Evolutionary conservation across 2,888 invertebrate genomes (phyloP), one percentile per base, ranked within the genome.

Genomic region (Athripsodes cinereus): DNA sequence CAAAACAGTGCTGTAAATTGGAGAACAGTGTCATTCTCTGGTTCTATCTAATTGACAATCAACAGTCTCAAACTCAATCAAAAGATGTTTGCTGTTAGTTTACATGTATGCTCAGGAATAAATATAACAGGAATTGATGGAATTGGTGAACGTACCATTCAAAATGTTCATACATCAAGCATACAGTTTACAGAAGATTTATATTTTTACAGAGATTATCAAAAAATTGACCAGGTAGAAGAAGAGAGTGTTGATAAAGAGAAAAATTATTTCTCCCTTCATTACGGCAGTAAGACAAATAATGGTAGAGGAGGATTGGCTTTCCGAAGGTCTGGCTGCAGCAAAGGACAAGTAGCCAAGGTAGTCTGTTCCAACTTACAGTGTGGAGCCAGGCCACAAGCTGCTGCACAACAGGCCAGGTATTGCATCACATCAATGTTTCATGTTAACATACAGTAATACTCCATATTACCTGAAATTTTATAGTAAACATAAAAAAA

Each of bases 301-400:
- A 75, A 75, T 8, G 75, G 74, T 2, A 83, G 83, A 68, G 81
- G 84, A 1, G 79, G 81, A n/a, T 74, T 87, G 19, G 81, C 84
- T 1, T 89, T 89, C 71, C 78, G 83, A 53, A 78, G 82, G 26
- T 81, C 87, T 0, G 67, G 75, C 2, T 90, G 90, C 69, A 69
- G 78, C 10, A 77, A 77, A 21, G 81, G 80, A 52, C 81, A 85
- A 60, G 83, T 88, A 1, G 77, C 88, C 22, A 78, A 82, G 63
- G 84, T 90, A 20, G 81, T 81, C 57, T 90, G 90, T 69, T 77
- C 80, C 56, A 80, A 81, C 58, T 75, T 88, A 50, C 84, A 88
- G 69, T 87, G 90, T 69, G 87, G 90, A 11, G 79, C 87, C 63
- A 71, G 86, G 64, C 86, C 88, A 0, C 83, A 86, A 67, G 81